phyloP scores from a whole-genome alignment of 2,888 invertebrate species.

The Amphipyra tragopoginis region DNA sequence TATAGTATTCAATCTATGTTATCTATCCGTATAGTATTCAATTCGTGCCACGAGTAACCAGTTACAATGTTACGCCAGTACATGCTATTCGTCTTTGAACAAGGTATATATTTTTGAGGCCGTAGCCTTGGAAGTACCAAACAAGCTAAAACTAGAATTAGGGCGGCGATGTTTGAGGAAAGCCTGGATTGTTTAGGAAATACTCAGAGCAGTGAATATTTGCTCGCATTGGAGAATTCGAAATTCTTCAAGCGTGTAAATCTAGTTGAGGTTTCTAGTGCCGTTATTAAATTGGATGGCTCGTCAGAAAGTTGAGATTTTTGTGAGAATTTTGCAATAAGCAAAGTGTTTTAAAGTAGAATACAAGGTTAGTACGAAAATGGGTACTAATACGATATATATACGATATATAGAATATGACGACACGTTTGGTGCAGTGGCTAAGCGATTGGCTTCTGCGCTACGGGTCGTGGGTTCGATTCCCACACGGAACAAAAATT shows the following conservation, averaged over 20 bases:
- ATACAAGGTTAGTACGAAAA: too few relatives aligned
- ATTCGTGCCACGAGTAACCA: neutral
- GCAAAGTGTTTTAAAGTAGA: too few relatives aligned
- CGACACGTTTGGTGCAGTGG: too few relatives aligned
- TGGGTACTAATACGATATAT: too few relatives aligned
- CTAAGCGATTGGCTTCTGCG: too few relatives aligned
- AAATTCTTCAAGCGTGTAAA: conserved; percentile 29
- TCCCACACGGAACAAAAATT: too few relatives aligned
- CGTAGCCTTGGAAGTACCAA: conserved; percentile 38
- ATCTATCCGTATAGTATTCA: neutral
- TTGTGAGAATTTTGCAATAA: too few relatives aligned
- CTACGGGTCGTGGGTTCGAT: too few relatives aligned
- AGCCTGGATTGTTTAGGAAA: conserved; percentile 45
- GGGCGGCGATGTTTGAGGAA: conserved; percentile 36
- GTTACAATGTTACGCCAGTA: conserved; percentile 9
- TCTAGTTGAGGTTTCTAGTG: conserved; percentile 22
- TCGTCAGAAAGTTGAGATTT: too few relatives aligned
- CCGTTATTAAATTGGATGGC: conserved; percentile 21
- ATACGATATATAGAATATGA: too few relatives aligned
- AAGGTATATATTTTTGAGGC: conserved; percentile 27
- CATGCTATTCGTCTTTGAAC: conserved; percentile 27
- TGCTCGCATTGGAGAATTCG: conserved; percentile 36
- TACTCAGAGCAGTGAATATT: conserved; percentile 37
- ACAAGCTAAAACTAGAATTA: conserved; percentile 42
- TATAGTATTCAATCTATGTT: too few relatives aligned